phyloP scores from a whole-genome alignment of 2,797 vertebrate species.

The Esox lucius region DNA sequence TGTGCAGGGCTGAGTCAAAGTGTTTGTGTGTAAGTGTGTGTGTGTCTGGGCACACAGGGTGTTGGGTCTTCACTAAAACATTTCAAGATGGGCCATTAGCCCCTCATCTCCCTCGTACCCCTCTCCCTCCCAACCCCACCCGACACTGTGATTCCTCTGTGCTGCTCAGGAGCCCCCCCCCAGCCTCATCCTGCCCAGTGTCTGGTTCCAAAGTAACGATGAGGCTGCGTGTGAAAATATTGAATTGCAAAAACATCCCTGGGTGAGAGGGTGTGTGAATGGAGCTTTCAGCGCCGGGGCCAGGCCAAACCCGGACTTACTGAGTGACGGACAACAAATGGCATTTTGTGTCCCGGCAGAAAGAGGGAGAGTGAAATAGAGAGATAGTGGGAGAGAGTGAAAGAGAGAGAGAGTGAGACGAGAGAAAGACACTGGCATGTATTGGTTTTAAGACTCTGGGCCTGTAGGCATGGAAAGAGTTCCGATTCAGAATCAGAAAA shows the following conservation, averaged over 20 bases:
- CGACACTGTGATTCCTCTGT: conserved; percentile 70
- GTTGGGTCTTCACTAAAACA: conserved; percentile 73
- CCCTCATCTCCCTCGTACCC: neutral
- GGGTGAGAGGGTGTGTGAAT: conserved; percentile 87
- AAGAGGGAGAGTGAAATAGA: conserved; percentile 8
- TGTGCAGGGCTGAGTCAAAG: conserved; percentile 52
- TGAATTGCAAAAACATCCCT: conserved; percentile 97
- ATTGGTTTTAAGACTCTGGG: conserved; percentile 55
- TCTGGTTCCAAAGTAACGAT: conserved; percentile 93
- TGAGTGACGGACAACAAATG: conserved; percentile 96
- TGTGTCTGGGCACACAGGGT: conserved; percentile 42
- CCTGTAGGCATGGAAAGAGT: neutral
- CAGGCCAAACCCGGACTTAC: conserved; percentile 69
- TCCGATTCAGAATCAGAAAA: too few relatives aligned
- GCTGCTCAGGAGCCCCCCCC: conserved; percentile 60
- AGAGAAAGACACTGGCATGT: conserved; percentile 33
- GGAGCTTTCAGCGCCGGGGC: conserved; percentile 85
- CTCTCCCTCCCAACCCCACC: conserved; percentile 17
- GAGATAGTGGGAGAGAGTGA: neutral
- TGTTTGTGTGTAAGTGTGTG: conserved; percentile 19
- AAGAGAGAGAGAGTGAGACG: conserved; percentile 7
- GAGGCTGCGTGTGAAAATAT: conserved; percentile 98
- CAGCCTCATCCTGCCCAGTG: conserved; percentile 82
- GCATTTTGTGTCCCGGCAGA: conserved; percentile 69
- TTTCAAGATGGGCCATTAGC: conserved; percentile 84